Evolutionary conservation across 2,797 vertebrate genomes (phyloP), one percentile per base, ranked within the genome.

Genomic region (Brachyalestes nurse): DNA sequence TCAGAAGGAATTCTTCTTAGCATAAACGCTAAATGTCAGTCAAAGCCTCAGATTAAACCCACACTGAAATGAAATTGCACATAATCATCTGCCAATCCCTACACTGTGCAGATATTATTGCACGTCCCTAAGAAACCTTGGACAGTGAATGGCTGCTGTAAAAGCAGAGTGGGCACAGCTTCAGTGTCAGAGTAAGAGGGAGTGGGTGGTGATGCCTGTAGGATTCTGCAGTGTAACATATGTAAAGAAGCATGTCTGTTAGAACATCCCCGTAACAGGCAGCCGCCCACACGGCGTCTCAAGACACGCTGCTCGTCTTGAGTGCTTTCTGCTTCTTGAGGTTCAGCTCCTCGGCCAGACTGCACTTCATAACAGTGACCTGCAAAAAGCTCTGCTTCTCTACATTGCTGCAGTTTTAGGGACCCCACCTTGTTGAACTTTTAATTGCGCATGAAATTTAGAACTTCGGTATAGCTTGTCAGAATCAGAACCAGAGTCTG

Each of bases 201-300:
- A 10, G 77, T 38, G 47, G 53, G 42, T n/a, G 77, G 42, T 61
- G 66, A 14, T 61, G 42, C 67, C 67, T 70, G 55, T 78, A 71
- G 23, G 57, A 60, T 34, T 57, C 67, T 70, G 45, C 76, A 34
- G 40, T 60, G 40, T 14, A 13, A 1, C 49, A 69, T 67, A 49
- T 61, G 66, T 34, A 60, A 60, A 61, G 13, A 77, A 42, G 16
- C 40, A 69, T 23, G 66, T 47, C 66, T 69, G 66, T 47, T 69
- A 49, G 67, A 49, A 70, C 67, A 5, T 23, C 69, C 47, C 69
- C 69, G 21, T 28, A 21, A 71, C 47, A 49, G 12, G 45, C 67
- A 70, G 14, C 45, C 16, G 47, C 69, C 69, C 34, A 69, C 66
- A 17, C n/a, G 9, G 40, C 16, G 55, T 49, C 66, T 71, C 53